Percentiles rank a stretch among this genome's conserved stretches.
Evolutionary conservation across 2,888 invertebrate genomes (phyloP).

Genomic region (Drosophila mettleri): DNA sequence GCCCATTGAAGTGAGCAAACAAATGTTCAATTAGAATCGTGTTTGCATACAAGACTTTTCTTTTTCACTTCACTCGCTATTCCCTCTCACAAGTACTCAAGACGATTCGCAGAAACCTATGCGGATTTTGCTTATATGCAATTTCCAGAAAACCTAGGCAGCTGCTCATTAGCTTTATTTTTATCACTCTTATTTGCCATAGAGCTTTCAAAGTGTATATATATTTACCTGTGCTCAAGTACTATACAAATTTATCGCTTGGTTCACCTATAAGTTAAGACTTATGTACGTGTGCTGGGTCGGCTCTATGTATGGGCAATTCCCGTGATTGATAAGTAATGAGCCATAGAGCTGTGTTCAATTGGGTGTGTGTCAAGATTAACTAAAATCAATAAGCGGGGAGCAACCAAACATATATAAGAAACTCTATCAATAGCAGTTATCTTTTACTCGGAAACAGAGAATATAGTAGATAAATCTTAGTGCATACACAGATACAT

Average conservation of each 20-base stretch:
- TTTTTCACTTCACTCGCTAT: neutral
- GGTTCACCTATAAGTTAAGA: neutral
- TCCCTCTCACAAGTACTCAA: conserved; percentile 1
- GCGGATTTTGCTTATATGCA: neutral
- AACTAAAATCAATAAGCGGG: conserved; percentile 14
- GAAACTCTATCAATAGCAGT: neutral
- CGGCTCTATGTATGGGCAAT: neutral
- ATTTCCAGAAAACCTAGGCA: conserved; percentile 9
- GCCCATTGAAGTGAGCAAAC: neutral
- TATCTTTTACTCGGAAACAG: conserved; percentile 15
- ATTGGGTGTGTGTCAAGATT: conserved; percentile 14
- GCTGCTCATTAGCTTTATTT: neutral
- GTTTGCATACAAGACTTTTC: conserved; percentile 8
- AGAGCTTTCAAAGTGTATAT: neutral
- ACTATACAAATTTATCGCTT: conserved; percentile 18
- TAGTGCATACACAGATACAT: neutral
- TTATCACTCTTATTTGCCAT: conserved; percentile 2
- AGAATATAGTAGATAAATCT: conserved; percentile 12
- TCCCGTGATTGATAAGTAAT: conserved; percentile 31
- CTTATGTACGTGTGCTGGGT: neutral
- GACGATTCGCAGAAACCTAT: conserved; percentile 13
- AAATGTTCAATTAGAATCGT: conserved; percentile 15
- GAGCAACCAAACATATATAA: neutral
- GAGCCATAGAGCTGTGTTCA: no score
- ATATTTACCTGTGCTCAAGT: neutral